Evolutionary conservation across 2,797 vertebrate species (phyloP).

Genomic region (Pseudocheirus occidentalis): DNA sequence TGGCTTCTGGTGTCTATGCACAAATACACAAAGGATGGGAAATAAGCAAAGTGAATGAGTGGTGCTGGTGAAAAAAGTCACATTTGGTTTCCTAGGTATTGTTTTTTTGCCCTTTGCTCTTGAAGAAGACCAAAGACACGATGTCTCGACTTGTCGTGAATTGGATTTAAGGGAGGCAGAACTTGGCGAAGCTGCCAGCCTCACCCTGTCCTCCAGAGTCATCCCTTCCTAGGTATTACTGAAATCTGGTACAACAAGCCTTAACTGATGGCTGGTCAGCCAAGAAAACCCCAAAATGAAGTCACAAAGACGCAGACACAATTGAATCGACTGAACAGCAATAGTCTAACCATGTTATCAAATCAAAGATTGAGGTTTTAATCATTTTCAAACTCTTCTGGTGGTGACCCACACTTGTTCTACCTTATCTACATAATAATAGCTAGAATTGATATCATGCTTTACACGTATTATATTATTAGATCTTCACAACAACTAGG

Average conservation of each 20-base stretch:
- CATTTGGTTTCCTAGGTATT: neutral
- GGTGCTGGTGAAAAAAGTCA: neutral
- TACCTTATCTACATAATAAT: neutral
- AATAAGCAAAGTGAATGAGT: neutral
- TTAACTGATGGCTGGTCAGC: neutral
- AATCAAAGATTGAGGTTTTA: neutral
- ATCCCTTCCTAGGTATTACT: neutral
- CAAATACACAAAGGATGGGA: neutral
- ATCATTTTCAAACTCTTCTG: neutral
- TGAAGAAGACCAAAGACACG: neutral
- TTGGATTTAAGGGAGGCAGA: neutral
- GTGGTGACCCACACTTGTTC: neutral
- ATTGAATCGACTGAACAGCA: too few relatives aligned
- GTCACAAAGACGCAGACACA: too few relatives aligned
- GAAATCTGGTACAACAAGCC: neutral
- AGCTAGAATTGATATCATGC: neutral
- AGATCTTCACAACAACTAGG: neutral
- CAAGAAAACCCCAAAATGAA: too few relatives aligned
- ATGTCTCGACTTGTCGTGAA: neutral
- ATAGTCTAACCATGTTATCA: neutral
- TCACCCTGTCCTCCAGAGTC: neutral
- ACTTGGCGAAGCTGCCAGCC: neutral
- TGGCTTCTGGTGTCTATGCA: neutral
- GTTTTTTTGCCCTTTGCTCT: neutral
- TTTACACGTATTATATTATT: neutral